Conservation (phyloP, 1,140 invertebrate genomes). For the Solen grandis region DNA sequence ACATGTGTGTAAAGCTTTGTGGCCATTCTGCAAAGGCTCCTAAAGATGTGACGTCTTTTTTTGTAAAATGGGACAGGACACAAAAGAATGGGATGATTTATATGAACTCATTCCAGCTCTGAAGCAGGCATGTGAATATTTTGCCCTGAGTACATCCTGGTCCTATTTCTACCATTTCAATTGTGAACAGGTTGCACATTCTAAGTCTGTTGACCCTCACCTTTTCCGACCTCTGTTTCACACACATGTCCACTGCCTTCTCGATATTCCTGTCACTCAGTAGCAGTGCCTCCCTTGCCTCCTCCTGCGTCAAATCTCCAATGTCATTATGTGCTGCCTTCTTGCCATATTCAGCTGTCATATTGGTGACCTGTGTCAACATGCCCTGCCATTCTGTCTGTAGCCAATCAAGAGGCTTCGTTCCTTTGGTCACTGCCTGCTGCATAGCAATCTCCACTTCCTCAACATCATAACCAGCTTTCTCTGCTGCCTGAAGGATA, state of each 20-base stretch:
- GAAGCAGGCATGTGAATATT: no score
- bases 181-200: no score
- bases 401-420: conserved; percentile 23
- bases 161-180: no score
- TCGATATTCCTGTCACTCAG: conserved; percentile 9
- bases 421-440: background rate
- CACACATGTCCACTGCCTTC: conserved; percentile 23
- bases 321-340: conserved; percentile 27
- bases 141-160: no score
- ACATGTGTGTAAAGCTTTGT: no score
- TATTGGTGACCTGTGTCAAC: conserved; percentile 20
- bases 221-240: conserved; percentile 39
- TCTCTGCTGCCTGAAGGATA: conserved; percentile 24
- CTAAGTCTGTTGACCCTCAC: no score
- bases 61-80: no score
- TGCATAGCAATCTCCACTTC: conserved; percentile 30
- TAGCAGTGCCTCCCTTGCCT: conserved; percentile 27
- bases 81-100: no score
- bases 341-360: conserved; percentile 11
- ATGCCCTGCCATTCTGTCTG: conserved; percentile 19
- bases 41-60: no score
- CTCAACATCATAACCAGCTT: conserved; percentile 4
- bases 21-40: no score
- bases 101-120: no score
- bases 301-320: conserved; percentile 27